Evolutionary conservation across 2,113 vertebrate genomes (phyloP).

Genomic region (Phalacrocorax pelagicus): DNA sequence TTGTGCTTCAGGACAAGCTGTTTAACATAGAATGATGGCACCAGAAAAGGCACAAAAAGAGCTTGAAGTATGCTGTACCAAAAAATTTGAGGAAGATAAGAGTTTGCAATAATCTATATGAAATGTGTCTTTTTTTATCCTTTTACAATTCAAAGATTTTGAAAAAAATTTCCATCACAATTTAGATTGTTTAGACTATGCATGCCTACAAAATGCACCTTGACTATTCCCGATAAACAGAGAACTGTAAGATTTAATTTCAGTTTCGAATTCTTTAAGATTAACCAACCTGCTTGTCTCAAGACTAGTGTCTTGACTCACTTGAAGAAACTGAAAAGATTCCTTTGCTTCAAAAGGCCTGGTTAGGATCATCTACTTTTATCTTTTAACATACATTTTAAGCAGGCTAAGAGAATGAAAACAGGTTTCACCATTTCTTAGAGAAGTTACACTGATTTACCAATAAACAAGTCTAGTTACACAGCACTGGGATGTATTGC

Average conservation of each 20-base stretch:
- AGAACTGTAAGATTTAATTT: neutral
- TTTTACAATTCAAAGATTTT: neutral
- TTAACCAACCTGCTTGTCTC: neutral
- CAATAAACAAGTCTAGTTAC: neutral
- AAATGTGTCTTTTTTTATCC: neutral
- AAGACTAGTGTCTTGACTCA: neutral
- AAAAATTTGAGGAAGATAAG: neutral
- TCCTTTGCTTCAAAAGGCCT: neutral
- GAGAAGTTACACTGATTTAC: neutral
- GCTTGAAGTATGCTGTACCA: neutral
- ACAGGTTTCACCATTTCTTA: neutral
- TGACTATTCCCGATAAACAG: neutral
- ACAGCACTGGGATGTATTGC: neutral
- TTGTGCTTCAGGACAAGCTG: constrained; percentile 7
- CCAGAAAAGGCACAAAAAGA: neutral
- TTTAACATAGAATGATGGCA: neutral
- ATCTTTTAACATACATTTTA: neutral
- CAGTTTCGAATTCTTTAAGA: neutral
- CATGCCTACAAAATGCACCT: neutral
- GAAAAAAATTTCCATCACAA: neutral
- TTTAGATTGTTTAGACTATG: neutral
- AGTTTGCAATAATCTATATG: neutral
- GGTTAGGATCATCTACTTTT: neutral
- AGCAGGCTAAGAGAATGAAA: neutral
- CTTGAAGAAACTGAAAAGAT: neutral